Conservation (phyloP, 1,140 invertebrate species). For the Drosophila repletoides region DNA sequence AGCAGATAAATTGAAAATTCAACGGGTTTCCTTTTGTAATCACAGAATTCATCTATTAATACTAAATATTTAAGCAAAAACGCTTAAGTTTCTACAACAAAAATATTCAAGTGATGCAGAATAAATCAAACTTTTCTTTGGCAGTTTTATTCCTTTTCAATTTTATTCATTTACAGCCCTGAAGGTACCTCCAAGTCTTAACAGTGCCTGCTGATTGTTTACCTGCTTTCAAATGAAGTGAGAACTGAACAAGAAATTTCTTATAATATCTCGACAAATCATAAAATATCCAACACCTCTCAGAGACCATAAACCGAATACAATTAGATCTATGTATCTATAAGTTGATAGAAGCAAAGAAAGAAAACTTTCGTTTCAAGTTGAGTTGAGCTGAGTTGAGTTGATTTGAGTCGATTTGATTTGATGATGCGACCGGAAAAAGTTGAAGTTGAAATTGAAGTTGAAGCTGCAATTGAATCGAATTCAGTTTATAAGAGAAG, state of each 20-base stretch:
- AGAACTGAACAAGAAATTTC: conserved; percentile 11
- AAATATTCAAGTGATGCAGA: no score
- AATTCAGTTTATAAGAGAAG: conserved; percentile 64
- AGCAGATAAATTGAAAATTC: no score
- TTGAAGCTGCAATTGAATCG: conserved; percentile 20
- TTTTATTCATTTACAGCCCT: background rate
- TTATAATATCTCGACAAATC: conserved; percentile 13
- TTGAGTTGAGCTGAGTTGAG: conserved; percentile 41
- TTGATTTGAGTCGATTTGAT: conserved; percentile 54
- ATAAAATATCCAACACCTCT: conserved; percentile 63
- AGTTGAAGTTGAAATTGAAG: conserved; percentile 44
- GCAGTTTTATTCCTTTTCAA: background rate
- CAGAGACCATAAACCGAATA: conserved; percentile 21
- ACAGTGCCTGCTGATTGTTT: conserved; percentile 3
- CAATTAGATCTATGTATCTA: conserved; percentile 45
- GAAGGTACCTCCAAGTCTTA: background rate
- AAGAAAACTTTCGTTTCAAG: conserved; percentile 64
- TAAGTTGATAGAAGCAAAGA: conserved; percentile 17
- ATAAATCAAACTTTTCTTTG: background rate
- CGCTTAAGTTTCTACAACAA: no score
- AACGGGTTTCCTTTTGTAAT: no score
- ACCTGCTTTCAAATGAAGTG: background rate
- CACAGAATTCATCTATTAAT: no score
- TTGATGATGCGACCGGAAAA: conserved; percentile 59
- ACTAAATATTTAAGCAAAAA: no score